Evolutionary conservation across 2,113 vertebrate species (phyloP), one percentile per base, ranked within the genome.

Genomic region (Hassar affinis): DNA sequence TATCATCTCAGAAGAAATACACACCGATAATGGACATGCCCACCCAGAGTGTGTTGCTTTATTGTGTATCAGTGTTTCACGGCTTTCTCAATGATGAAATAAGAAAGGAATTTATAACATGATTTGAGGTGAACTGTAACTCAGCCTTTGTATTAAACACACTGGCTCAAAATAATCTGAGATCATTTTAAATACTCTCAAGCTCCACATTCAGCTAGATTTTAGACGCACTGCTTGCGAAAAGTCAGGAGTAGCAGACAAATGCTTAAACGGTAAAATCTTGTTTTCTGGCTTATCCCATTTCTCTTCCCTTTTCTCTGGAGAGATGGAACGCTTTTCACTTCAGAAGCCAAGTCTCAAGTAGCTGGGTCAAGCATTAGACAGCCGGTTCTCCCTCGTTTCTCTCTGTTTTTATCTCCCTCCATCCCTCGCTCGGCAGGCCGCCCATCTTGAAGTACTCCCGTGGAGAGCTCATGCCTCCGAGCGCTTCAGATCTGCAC

Each of bases 321-420:
- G 81, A 62, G 81, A 82, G 71, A 64, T 18, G 38, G 52, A 82
- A 82, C 33, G 45, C 56, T 82, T 76, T 82, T 76, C 57, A 82
- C 69, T 82, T 82, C 69, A 82, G 59, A 51, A 82, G 80, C 80
- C 74, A 75, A 82, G 51, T 78, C 74, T 84, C 49, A 68, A 84
- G 62, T 68, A 78, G 82, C 61, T 78, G 62, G 82, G 82, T 78
- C 82, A 84, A 76, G 33, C 82, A 56, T 77, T 51, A 83, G 81
- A 52, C 81, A 64, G 38, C 8, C 20, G 1, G 3, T n/a, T 45
- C 27, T 62, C 27, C 49, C 25, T 35, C 5, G 42, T 47, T 18
- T 69, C 33, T 78, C 49, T 72, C 52, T 72, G 3, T 68, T 27
- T 66, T 49, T 72, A 42, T 79, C 76, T 79, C 76, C 69, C 35